Conservation (phyloP, 1,140 invertebrate genomes). For the Papilio polyxenes region DNA sequence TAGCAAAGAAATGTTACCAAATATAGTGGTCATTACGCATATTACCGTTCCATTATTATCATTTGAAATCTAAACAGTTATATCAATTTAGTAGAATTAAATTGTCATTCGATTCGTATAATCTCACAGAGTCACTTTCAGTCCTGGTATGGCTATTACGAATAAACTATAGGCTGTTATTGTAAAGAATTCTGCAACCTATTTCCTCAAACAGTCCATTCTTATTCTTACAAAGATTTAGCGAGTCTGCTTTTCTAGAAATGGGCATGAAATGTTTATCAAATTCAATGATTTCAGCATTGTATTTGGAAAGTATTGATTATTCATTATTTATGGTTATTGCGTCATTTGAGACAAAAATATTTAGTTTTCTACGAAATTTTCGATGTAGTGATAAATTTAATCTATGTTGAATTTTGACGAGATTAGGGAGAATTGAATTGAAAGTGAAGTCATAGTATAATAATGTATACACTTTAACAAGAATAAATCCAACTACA, state of each 20-base stretch:
- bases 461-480: neutral
- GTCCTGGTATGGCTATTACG: neutral
- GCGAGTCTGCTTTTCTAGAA: neutral
- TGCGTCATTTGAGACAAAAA: neutral
- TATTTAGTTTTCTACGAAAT: neutral
- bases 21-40: neutral
- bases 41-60: neutral
- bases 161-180: neutral
- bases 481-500: neutral
- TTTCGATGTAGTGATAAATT: neutral
- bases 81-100: neutral
- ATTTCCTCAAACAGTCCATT: too few relatives aligned
- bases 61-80: too few relatives aligned
- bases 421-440: conserved; percentile 14
- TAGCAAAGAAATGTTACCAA: neutral
- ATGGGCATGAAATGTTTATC: neutral
- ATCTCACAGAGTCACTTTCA: neutral
- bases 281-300: neutral
- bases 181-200: neutral
- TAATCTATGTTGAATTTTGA: conserved; percentile 4
- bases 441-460: conserved; percentile 7
- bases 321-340: neutral
- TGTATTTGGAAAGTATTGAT: neutral
- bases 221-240: too few relatives aligned
- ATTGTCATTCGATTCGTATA: neutral